A percentile compares a stretch with the other conserved stretches of the same genome.
These are phyloP conservation scores for Gymnoscopelus microlampas DNA, from an alignment of 2,797 vertebrate genomes.

Conservation along the genomic window DNA sequence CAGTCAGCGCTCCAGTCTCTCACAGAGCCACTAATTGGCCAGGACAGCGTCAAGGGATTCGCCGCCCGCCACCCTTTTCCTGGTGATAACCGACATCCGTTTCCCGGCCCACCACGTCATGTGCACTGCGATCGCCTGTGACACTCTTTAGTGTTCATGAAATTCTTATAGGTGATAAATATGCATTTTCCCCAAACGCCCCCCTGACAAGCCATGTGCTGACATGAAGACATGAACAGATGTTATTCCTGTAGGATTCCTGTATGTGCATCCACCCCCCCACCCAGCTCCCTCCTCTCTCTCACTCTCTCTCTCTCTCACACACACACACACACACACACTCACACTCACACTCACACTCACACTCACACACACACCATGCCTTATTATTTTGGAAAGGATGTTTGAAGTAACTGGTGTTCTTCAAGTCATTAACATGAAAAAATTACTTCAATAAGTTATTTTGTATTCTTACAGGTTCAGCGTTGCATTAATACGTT, in stretches of 20 bases:
- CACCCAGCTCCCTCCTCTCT: slow-evolving; percentile 11
- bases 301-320: slow-evolving; percentile 7
- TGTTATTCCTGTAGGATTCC: slow-evolving; percentile 76
- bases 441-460: background rate
- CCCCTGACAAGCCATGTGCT: slow-evolving; percentile 50
- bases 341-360: no score
- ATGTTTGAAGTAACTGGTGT: slow-evolving; percentile 17
- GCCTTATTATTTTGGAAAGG: background rate
- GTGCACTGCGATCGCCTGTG: slow-evolving; percentile 67
- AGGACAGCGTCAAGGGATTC: slow-evolving; percentile 65
- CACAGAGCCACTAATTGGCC: slow-evolving; percentile 61
- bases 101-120: slow-evolving; percentile 59
- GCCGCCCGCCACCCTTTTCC: slow-evolving; percentile 46
- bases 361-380: no score
- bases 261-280: slow-evolving; percentile 4
- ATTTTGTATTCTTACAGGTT: no score
- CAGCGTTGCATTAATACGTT: no score
- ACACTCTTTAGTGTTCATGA: slow-evolving; percentile 81
- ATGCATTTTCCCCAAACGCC: slow-evolving; percentile 73
- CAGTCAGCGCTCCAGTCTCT: slow-evolving; percentile 51
- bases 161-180: slow-evolving; percentile 81
- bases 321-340: no score
- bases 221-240: slow-evolving; percentile 72
- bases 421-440: background rate
- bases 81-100: slow-evolving; percentile 72